A percentile compares a stretch with the other conserved stretches of the same genome.
phyloP scores from a whole-genome alignment of 2,888 invertebrate species.

The Drosophila siamana region DNA sequence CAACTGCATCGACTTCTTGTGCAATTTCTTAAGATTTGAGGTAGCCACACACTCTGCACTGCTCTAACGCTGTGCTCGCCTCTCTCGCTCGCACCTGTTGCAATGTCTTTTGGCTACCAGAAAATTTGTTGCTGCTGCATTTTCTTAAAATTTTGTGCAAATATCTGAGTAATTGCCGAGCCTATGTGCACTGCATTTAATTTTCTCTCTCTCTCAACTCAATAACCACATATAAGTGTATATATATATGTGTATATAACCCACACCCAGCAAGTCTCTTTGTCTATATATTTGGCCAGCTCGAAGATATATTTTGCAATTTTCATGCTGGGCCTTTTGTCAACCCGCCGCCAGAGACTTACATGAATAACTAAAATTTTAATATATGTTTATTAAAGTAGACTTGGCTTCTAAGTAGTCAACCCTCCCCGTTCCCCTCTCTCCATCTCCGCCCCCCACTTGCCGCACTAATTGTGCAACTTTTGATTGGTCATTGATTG shows the following conservation, averaged over 20 bases:
- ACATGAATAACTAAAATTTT: constrained; percentile 82
- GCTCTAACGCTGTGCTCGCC: constrained; percentile 24
- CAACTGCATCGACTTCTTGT: constrained; percentile 69
- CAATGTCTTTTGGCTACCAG: constrained; percentile 63
- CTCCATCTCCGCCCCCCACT: not conserved
- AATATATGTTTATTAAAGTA: constrained; percentile 78
- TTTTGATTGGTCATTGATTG: constrained; percentile 79
- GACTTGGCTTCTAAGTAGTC: constrained; percentile 65
- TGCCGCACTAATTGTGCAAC: constrained; percentile 60
- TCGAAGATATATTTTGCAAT: constrained; percentile 61
- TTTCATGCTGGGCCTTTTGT: constrained; percentile 62
- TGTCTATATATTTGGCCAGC: constrained; percentile 28
- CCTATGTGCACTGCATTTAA: constrained; percentile 55
- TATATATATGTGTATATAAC: constrained; percentile 31
- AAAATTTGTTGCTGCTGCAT: constrained; percentile 79
- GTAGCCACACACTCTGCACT: constrained; percentile 38
- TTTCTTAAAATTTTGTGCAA: constrained; percentile 81
- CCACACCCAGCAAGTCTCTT: constrained; percentile 1
- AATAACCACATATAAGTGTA: too few species aligned
- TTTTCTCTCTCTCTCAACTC: constrained; percentile 33
- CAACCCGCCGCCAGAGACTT: constrained; percentile 64
- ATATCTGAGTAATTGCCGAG: constrained; percentile 76
- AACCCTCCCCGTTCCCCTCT: not conserved
- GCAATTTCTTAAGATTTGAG: constrained; percentile 74
- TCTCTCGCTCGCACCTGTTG: constrained; percentile 63